Evolutionary conservation across 2,888 invertebrate species (phyloP).

Genomic region (Anaspis maculata): DNA sequence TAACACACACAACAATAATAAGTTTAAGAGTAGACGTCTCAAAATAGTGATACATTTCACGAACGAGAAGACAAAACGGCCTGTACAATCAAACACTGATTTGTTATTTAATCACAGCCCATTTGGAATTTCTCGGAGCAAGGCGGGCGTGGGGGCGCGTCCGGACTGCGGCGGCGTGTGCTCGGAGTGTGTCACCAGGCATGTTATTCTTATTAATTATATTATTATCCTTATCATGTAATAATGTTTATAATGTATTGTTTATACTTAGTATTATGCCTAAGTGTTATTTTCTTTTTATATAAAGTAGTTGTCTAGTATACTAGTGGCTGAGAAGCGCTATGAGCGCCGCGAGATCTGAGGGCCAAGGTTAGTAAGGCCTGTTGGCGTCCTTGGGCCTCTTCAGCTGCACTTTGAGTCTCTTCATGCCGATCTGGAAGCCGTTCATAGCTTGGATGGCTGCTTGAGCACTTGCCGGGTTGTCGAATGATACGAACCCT

Average conservation of each 20-base stretch:
- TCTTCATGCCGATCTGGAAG: constrained; percentile 99
- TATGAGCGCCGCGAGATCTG: constrained; percentile 16
- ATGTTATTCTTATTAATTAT: constrained; percentile 17
- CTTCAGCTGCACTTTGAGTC: constrained; percentile 98
- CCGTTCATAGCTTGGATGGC: constrained; percentile 99
- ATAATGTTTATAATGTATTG: constrained; percentile 12
- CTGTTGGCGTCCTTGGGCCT: constrained; percentile 96
- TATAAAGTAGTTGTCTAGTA: constrained; percentile 26
- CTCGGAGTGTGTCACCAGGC: constrained; percentile 26
- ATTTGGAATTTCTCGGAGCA: constrained; percentile 62
- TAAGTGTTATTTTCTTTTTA: too few relatives aligned
- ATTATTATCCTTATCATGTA: constrained; percentile 9
- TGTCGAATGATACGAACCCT: constrained; percentile 99
- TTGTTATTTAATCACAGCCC: constrained; percentile 67
- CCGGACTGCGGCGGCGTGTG: constrained; percentile 23
- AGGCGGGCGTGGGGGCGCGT: constrained; percentile 30
- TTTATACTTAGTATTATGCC: too few relatives aligned
- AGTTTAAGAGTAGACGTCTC: constrained; percentile 36
- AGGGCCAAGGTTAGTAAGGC: constrained; percentile 82
- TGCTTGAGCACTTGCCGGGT: constrained; percentile 94
- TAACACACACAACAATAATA: constrained; percentile 31
- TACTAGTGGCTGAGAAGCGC: constrained; percentile 32
- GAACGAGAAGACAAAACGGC: constrained; percentile 55
- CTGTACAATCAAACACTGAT: constrained; percentile 63
- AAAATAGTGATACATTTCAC: constrained; percentile 40